These are phyloP conservation scores for Copidosoma aretas DNA, from an alignment of 2,888 invertebrate genomes.

Conservation along the genomic window DNA sequence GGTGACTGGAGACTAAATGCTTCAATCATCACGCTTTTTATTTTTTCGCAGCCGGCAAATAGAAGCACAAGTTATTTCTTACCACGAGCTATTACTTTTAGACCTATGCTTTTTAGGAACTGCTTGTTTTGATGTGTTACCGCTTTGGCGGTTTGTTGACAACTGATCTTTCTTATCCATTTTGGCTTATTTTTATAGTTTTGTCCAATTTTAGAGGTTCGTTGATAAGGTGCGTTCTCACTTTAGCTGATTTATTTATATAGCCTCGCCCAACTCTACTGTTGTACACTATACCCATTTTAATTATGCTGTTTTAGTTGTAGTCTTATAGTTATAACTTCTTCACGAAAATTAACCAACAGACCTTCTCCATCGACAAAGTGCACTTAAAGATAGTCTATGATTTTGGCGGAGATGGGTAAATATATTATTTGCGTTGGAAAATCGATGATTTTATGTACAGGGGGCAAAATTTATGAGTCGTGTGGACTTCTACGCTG, in stretches of 20 bases:
- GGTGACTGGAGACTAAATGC: slow-evolving; percentile 8
- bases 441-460: slow-evolving; percentile 46
- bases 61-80: background rate
- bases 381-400: slow-evolving; percentile 1
- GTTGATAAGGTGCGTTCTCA: no score
- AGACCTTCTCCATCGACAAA: slow-evolving; percentile 43
- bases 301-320: slow-evolving; percentile 16
- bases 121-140: background rate
- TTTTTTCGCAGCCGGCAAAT: background rate
- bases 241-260: no score
- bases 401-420: slow-evolving; percentile 28
- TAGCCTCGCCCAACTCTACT: background rate
- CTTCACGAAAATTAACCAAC: slow-evolving; percentile 42
- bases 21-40: background rate
- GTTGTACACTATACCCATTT: slow-evolving; percentile 8
- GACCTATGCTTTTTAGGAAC: background rate
- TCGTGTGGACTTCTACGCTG: no score
- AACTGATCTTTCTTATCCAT: background rate
- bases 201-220: background rate
- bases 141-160: background rate
- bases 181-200: background rate
- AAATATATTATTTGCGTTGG: slow-evolving; percentile 40
- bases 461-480: slow-evolving; percentile 1
- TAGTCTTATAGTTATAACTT: slow-evolving; percentile 43
- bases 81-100: background rate